Base-by-base conservation (phyloP, 2,797 vertebrate species). In the Anolis apletophallus region DNA sequence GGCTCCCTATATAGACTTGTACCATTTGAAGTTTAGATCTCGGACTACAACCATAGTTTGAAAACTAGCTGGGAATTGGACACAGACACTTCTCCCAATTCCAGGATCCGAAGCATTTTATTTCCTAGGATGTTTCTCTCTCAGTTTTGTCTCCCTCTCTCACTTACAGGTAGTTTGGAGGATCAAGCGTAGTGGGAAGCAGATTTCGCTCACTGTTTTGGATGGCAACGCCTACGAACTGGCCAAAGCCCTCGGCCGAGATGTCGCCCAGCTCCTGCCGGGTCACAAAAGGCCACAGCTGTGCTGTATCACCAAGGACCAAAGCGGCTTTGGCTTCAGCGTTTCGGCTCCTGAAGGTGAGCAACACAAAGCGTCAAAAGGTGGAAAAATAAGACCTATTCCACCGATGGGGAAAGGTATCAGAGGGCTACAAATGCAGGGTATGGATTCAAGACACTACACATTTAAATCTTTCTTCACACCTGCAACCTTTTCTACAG, bases 171-270 rank as follows among this genome's bases (percentile, higher is more conserved):
- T 99, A 88, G 96, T 97, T 32, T 96, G 96, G 90, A 97, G 95
- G 94, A 97, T 99, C 94, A 97, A 97, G 94, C 95, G 95, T 3
- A 98, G 97, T 0, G 96, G 98, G 14, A 92, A 96, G 19, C 95
- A 97, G 77, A 95, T 99, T 54, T 95, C 98, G 40, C 96, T 99
- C 69, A 94, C 96, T 0, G 97, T 99, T 89, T 86, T 98, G 94
- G 96, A 97, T 0, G 90, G 91, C 0, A 85, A 91, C 0, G 89
- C 97, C 81, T 97, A 97, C 0, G 93, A 97, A 29, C 90, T 96
- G 88, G 96, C 95, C 0, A 88, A 94, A 68, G 93, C 94, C 52
- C 89, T 93, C 68, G 94, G 93, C 61, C 90, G 89, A 36, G 95
- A 97, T 85, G 83, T 97, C 12, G 88, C 91, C 87, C 90, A 94